These are phyloP conservation scores for Arenicola marina DNA, from an alignment of 2,888 invertebrate species.

Conservation along the genomic window DNA sequence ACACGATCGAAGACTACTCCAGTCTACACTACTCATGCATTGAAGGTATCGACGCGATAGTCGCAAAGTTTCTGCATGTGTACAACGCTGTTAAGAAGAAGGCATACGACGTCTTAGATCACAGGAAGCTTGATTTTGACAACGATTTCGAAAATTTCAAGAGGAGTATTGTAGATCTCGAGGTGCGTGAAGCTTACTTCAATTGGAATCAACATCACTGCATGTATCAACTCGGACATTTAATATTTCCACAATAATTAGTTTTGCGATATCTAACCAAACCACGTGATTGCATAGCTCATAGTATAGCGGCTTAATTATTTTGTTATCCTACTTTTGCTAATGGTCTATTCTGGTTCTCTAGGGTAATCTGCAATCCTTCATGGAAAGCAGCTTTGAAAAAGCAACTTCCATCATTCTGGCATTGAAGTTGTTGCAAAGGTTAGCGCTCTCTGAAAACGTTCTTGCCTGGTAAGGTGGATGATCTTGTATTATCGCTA, in stretches of 20 bases:
- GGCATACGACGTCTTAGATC: constrained; percentile 80
- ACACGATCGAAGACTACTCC: constrained; percentile 75
- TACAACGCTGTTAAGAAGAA: constrained; percentile 73
- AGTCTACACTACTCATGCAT: constrained; percentile 76
- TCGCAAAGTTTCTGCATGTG: constrained; percentile 71
- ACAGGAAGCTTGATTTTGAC: constrained; percentile 76
- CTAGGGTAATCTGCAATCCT: constrained; percentile 45
- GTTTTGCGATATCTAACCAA: neutral
- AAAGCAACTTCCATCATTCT: constrained; percentile 59
- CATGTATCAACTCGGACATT: neutral
- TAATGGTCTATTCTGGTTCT: too few species aligned
- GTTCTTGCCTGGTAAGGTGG: too few species aligned
- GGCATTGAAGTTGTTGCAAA: constrained; percentile 60
- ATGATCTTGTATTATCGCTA: too few species aligned
- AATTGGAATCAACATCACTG: neutral
- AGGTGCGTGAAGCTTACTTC: constrained; percentile 55
- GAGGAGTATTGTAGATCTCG: constrained; percentile 71
- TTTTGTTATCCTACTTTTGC: too few species aligned
- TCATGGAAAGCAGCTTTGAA: constrained; percentile 46
- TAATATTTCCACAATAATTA: neutral
- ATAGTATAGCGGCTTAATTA: too few species aligned
- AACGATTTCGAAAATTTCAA: constrained; percentile 76
- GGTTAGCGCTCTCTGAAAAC: too few species aligned
- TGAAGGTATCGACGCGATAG: constrained; percentile 78
- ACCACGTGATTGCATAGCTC: neutral